phyloP scores from a whole-genome alignment of 2,888 invertebrate species.

The Kryphioiulus occultus region DNA sequence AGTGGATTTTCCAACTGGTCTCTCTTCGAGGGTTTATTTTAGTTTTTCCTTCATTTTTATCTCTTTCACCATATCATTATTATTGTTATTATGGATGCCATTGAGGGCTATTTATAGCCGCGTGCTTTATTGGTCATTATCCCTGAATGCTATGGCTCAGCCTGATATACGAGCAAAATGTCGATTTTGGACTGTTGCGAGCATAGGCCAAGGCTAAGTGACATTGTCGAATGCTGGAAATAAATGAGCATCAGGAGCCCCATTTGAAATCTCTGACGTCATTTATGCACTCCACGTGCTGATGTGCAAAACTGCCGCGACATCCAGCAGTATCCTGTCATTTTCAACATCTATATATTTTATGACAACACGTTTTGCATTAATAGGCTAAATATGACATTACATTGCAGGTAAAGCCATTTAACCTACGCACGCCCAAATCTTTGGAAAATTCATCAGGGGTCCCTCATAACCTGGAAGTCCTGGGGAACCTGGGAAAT shows the following conservation, averaged over 20 bases:
- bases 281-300: neutral
- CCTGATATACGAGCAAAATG: neutral
- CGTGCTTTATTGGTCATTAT: slow-evolving; percentile 35
- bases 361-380: neutral
- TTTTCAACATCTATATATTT: neutral
- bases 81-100: slow-evolving; percentile 3
- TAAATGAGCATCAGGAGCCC: slow-evolving; percentile 9
- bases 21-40: neutral
- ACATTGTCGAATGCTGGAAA: neutral
- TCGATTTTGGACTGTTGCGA: neutral
- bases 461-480: too few species aligned
- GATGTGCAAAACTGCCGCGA: neutral
- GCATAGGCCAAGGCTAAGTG: slow-evolving; percentile 15
- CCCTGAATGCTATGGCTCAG: neutral
- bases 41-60: neutral
- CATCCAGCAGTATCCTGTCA: neutral
- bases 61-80: neutral
- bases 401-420: neutral
- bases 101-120: neutral
- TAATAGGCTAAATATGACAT: neutral
- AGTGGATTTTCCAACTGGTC: neutral
- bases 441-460: neutral
- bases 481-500: too few species aligned
- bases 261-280: slow-evolving; percentile 20
- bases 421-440: neutral